Base-by-base conservation (phyloP, 2,113 vertebrate genomes). In the Amphiprion percula region DNA sequence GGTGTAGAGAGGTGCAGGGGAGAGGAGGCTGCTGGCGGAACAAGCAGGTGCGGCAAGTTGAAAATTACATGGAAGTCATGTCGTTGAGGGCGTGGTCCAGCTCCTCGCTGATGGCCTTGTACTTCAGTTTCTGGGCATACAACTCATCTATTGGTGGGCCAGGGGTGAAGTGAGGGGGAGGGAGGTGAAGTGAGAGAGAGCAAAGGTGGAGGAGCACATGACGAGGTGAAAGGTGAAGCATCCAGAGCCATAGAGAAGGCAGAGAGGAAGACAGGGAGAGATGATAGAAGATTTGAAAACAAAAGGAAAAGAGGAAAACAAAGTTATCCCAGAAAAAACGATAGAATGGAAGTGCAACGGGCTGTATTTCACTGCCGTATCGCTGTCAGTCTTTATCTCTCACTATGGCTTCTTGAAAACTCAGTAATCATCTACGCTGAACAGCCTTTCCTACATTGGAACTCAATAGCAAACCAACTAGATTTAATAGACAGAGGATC, bases 91-190 rank as follows among this genome's bases (percentile, higher is more conserved):
- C 97, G 94, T 99, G 97, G 96, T 99, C 98, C 96, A 99, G 96
- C 96, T 99, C 98, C 96, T 99, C 98, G 94, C 97, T 99, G 98
- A 99, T 99, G 95, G 98, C 98, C 94, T 99, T 99, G 97, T 97
- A 99, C 97, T 98, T 99, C 95, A 99, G 96, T 96, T 99, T 99
- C 97, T 99, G 98, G 94, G 97, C 94, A 80, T 99, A 99, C 88
- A 99, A 94, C 95, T 99, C 98, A 93, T 99, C 98, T 99, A 96
- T 76, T 66, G 90, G 86, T 76, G 86, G 83, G 78, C 44, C 49
- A 15, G 37, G 63, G 63, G 52, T 4, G 67, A 30, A 52, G 47
- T 28, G 63, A 37, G 69, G 6, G 33, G 63, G 61, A 26, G 21
- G 24, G 21, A 0, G 54, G 56, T 46, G 44, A 63, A 68, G 74